A percentile compares a stretch with the other conserved stretches of the same genome.
These are phyloP conservation scores for Amblyjoppa proteus DNA, from an alignment of 2,888 invertebrate genomes.

Conservation along the genomic window DNA sequence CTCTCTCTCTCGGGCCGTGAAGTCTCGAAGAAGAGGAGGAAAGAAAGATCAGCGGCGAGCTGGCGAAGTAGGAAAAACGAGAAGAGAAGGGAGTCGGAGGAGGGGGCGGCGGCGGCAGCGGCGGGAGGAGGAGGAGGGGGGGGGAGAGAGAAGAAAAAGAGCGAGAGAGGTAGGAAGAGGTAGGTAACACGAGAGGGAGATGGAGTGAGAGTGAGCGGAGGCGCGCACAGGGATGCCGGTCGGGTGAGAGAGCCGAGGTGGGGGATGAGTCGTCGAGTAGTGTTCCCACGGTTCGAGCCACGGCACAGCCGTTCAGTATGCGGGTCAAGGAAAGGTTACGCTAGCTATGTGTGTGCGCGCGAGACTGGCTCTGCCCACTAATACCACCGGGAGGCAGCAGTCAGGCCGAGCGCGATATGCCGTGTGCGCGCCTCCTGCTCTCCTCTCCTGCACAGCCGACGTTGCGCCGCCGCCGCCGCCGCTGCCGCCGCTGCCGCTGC, in stretches of 20 bases:
- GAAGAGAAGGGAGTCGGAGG: conserved; percentile 56
- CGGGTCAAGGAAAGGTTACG: conserved; percentile 89
- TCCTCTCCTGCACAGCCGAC: conserved; percentile 47
- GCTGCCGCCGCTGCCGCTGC: too few species aligned
- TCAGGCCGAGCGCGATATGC: conserved; percentile 16
- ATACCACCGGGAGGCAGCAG: conserved; percentile 31
- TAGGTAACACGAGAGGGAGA: conserved; percentile 63
- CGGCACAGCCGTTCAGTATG: conserved; percentile 88
- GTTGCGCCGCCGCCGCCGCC: conserved; percentile 46
- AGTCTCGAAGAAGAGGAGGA: conserved; percentile 61
- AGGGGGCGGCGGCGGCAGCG: background rate
- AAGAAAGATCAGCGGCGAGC: conserved; percentile 36
- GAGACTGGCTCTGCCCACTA: conserved; percentile 72
- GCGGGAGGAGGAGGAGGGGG: conserved; percentile 53
- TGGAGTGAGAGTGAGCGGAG: conserved; percentile 71
- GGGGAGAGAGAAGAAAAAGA: conserved; percentile 79
- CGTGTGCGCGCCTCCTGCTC: conserved; percentile 37
- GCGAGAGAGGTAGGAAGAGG: conserved; percentile 73
- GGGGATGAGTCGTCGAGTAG: conserved; percentile 83
- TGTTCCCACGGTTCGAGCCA: conserved; percentile 88
- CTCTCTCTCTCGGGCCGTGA: conserved; percentile 35
- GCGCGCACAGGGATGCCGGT: conserved; percentile 59
- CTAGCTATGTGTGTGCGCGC: conserved; percentile 69
- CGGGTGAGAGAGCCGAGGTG: conserved; percentile 72
- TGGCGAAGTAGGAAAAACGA: conserved; percentile 83